phyloP scores from a whole-genome alignment of 2,113 vertebrate species.

The Gambusia holbrooki region DNA sequence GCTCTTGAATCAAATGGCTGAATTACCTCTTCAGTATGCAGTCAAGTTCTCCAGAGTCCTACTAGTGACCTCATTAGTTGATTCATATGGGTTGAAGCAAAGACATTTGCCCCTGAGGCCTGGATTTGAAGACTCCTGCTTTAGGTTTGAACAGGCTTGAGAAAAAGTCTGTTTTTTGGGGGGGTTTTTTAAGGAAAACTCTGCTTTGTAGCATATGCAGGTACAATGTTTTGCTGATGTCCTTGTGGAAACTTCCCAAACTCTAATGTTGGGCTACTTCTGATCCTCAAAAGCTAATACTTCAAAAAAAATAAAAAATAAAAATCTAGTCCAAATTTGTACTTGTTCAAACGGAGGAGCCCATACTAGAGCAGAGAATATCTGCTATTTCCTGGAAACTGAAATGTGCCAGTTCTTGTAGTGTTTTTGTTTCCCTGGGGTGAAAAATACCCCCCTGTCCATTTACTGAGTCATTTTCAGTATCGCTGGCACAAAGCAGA shows the following conservation, averaged over 20 bases:
- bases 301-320: too few species aligned
- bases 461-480: conserved; percentile 19
- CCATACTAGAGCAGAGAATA: neutral
- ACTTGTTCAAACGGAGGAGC: neutral
- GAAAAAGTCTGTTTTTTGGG: too few species aligned
- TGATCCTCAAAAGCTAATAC: neutral
- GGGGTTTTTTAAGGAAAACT: neutral
- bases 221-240: neutral
- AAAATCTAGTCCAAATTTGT: neutral
- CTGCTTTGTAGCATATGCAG: neutral
- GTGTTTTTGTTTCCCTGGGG: neutral
- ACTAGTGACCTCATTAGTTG: too few species aligned
- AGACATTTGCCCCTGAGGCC: too few species aligned
- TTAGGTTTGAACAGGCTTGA: neutral
- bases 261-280: neutral
- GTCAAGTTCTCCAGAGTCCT: too few species aligned
- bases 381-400: neutral
- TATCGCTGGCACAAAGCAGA: neutral
- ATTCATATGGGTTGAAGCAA: too few species aligned
- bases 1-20: too few species aligned
- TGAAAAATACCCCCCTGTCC: neutral
- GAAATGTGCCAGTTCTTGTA: neutral
- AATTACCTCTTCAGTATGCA: too few species aligned
- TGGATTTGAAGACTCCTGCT: too few species aligned
- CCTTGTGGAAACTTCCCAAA: neutral